phyloP scores from a whole-genome alignment of 2,888 invertebrate species.

The Thecophora atra region DNA sequence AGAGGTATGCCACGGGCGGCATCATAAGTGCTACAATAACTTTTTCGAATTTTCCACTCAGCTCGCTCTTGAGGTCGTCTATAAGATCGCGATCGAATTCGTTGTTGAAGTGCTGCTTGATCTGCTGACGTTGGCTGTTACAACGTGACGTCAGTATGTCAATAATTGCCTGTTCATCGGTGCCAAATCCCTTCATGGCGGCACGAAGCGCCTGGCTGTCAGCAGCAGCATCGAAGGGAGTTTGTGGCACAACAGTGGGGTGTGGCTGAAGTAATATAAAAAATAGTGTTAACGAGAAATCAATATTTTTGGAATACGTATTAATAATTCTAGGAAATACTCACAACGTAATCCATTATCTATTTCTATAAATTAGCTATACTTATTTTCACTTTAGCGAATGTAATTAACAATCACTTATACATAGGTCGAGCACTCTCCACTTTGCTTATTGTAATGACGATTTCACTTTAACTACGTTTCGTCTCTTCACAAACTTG shows the following conservation, averaged over 20 bases:
- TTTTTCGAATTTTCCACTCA: conserved; percentile 79
- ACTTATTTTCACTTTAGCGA: neutral
- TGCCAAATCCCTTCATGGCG: conserved; percentile 82
- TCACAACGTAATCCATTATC: conserved; percentile 53
- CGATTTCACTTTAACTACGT: neutral
- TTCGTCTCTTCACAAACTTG: neutral
- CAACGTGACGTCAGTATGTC: conserved; percentile 76
- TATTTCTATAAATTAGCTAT: neutral
- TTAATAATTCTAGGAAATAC: conserved; percentile 28
- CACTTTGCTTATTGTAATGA: neutral
- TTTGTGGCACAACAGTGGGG: conserved; percentile 71
- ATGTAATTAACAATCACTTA: neutral
- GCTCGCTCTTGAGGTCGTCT: conserved; percentile 75
- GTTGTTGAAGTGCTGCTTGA: conserved; percentile 71
- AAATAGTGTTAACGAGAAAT: conserved; percentile 2
- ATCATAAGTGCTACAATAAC: conserved; percentile 76
- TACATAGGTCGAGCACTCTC: neutral
- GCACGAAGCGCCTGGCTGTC: conserved; percentile 74
- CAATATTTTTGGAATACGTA: conserved; percentile 24
- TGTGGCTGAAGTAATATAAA: conserved; percentile 49
- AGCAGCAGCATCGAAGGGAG: conserved; percentile 72
- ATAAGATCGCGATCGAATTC: conserved; percentile 72
- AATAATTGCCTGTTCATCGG: conserved; percentile 80
- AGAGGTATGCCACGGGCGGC: conserved; percentile 75
- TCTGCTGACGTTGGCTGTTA: conserved; percentile 77